These are phyloP conservation scores for Corythornis madagascariensis DNA, from an alignment of 2,113 vertebrate genomes.

Conservation along the genomic window DNA sequence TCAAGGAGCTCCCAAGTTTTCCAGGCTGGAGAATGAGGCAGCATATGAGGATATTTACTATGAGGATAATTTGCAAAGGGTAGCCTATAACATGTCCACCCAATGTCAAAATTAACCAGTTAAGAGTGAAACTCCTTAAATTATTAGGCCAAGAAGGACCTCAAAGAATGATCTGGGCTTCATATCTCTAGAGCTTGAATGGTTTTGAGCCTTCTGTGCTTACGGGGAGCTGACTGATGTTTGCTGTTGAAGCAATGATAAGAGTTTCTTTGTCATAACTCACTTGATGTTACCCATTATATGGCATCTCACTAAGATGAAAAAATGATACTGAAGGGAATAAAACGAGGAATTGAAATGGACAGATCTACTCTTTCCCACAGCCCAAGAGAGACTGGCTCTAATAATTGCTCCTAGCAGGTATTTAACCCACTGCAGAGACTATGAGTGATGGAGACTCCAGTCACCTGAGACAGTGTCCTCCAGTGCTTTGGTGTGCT, in stretches of 20 bases:
- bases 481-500: background rate
- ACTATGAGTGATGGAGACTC: background rate
- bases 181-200: background rate
- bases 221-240: background rate
- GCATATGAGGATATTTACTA: background rate
- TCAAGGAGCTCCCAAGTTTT: background rate
- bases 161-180: background rate
- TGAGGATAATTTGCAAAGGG: background rate
- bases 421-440: background rate
- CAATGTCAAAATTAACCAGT: background rate
- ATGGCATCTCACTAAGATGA: background rate
- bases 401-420: background rate
- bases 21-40: background rate
- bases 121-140: background rate
- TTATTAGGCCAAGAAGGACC: background rate
- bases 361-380: background rate
- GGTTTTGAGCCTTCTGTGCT: background rate
- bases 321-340: background rate
- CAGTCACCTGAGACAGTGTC: background rate
- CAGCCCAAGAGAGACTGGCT: background rate
- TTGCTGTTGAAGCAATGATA: conserved; percentile 6
- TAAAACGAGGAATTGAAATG: background rate
- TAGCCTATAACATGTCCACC: rapidly evolving
- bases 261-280: background rate
- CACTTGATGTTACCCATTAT: background rate